Base-by-base conservation (phyloP, 35 echinoderm and acorn worm species). In the Nesometra sesokonis region DNA sequence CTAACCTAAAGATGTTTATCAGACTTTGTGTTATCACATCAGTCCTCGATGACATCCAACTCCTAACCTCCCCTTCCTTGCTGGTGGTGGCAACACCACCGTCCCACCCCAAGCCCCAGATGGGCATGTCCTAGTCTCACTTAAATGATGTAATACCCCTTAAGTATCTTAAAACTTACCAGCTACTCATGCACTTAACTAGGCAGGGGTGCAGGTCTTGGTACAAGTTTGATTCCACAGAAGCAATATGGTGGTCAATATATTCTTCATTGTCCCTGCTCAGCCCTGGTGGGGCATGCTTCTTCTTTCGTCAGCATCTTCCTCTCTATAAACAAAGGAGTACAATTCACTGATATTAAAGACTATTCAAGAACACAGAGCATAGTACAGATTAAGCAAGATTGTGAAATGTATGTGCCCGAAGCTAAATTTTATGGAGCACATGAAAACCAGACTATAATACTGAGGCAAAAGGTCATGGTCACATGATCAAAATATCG, bases 151-250 rank as follows among this genome's bases (percentile, higher is more conserved):
- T 67, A 67, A 67, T 67, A 27, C 52, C 52, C 52, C 52, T 67
- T 67, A 67, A 67, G 52, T 67, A 67, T 67, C 52, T 67, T 67
- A 67, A 67, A 67, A 67, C 52, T 67, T 67, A 67, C 52, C 52
- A 67, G 52, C 52, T 67, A 67, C 23, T 67, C 52, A 67, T 67
- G 52, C 52, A 67, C 52, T 67, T 67, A 67, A 67, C 52, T 67
- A 67, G 52, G 52, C 52, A 67, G 52, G 52, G 52, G 52, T 67
- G 52, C 52, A 67, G 52, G 52, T 67, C 8, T 67, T 67, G 52
- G 52, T 19, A 67, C 21, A 67, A 67, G 52, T 67, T 67, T 67
- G 2, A n/a, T n/a, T 67, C 52, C 38, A 7, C 23, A 19, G 52
- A 67, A 67, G 52, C 52, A 67, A 19, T 67, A 67, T 67, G 52